phyloP scores from a whole-genome alignment of 2,797 vertebrate genomes.

The Protonibea diacanthus region DNA sequence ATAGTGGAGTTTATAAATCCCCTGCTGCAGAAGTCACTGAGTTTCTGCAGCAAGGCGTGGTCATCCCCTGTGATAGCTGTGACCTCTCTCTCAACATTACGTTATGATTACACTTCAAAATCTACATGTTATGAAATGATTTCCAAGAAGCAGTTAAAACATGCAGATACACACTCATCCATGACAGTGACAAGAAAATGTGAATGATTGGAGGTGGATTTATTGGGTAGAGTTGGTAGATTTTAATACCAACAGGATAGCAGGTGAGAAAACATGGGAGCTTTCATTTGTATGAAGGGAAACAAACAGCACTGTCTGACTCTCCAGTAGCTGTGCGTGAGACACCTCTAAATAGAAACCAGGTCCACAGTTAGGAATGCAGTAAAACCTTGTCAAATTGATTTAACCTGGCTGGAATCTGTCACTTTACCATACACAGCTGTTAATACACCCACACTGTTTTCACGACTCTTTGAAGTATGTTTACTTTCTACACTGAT shows the following conservation, averaged over 20 bases:
- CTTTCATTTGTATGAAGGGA: background rate
- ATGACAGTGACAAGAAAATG: background rate
- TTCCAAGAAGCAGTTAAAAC: background rate
- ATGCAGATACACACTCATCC: background rate
- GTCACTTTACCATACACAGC: conserved; percentile 59
- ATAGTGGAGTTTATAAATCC: background rate
- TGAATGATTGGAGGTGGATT: no score
- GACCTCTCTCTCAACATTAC: background rate
- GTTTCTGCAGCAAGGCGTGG: background rate
- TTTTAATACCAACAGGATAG: background rate
- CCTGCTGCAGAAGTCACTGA: background rate
- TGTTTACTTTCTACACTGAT: conserved; percentile 55
- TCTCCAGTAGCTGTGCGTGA: conserved; percentile 6
- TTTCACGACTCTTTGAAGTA: conserved; percentile 66
- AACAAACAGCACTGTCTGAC: background rate
- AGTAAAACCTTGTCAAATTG: conserved; percentile 66
- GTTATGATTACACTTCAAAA: background rate
- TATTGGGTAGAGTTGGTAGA: background rate
- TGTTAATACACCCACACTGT: conserved; percentile 58
- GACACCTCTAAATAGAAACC: conserved; percentile 46
- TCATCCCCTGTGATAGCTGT: background rate
- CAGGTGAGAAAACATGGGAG: background rate
- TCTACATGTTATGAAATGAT: background rate
- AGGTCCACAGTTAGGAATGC: conserved; percentile 58
- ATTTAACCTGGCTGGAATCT: conserved; percentile 71